Conservation (phyloP, 64 coral and sea anemone genomes). For the Stichodactyla mertensii region DNA sequence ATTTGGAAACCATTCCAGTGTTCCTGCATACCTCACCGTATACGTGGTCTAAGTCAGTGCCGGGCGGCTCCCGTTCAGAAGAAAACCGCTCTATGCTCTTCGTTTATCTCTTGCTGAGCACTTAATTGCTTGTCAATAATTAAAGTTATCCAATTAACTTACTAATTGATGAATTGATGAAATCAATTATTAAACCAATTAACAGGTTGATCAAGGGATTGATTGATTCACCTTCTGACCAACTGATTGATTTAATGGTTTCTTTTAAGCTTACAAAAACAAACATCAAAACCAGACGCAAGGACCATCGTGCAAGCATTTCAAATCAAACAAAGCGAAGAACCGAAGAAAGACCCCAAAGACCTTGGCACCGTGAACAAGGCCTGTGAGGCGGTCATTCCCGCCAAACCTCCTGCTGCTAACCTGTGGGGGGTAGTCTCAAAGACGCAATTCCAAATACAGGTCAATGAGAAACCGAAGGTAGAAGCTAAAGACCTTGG, state of each 20-base stretch:
- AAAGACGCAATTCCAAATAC: background rate
- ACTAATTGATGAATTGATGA: background rate
- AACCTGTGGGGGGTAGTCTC: background rate
- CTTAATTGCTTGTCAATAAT: background rate
- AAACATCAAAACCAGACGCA: background rate
- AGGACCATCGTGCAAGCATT: background rate
- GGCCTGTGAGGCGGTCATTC: background rate
- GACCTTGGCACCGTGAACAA: background rate
- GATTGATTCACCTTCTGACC: background rate
- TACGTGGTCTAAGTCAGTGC: no score
- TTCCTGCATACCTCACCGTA: no score
- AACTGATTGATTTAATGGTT: background rate
- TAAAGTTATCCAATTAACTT: background rate
- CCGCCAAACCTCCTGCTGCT: background rate
- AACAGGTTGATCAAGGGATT: background rate
- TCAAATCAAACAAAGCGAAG: background rate
- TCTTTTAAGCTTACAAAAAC: background rate
- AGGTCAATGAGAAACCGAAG: background rate
- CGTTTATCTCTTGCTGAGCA: background rate
- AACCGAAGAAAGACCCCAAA: background rate
- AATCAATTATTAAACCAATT: background rate
- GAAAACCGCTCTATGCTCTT: background rate
- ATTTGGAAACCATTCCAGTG: no score
- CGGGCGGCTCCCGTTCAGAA: no score
- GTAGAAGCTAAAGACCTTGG: background rate